These are phyloP conservation scores for Xestia ashworthii DNA, from an alignment of 2,888 invertebrate species.

Conservation along the genomic window DNA sequence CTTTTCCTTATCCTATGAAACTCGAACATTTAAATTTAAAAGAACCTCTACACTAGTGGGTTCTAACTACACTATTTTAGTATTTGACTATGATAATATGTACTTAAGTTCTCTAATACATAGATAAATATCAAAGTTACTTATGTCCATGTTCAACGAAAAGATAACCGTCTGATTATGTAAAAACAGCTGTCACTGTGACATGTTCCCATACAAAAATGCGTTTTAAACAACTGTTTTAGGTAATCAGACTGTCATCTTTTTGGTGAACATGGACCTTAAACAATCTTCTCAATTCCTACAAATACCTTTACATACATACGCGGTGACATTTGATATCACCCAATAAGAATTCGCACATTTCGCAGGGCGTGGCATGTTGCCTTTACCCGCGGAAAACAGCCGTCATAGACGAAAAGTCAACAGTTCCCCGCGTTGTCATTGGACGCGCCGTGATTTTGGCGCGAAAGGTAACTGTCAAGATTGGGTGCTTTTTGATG, in stretches of 20 bases:
- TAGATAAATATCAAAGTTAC: background rate
- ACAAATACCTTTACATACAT: constrained; percentile 32
- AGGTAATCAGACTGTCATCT: too few relatives aligned
- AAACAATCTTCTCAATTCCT: background rate
- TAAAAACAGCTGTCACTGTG: too few relatives aligned
- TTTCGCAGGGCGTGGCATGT: constrained; percentile 81
- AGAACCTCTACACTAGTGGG: background rate
- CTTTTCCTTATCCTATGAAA: background rate
- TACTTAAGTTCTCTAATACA: background rate
- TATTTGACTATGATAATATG: background rate
- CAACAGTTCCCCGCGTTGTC: constrained; percentile 80
- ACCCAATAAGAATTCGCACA: constrained; percentile 81
- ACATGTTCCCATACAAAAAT: too few relatives aligned
- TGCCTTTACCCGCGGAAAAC: constrained; percentile 76
- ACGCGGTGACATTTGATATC: constrained; percentile 80
- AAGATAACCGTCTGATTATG: too few relatives aligned
- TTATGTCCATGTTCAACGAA: too few relatives aligned
- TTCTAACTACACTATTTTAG: background rate
- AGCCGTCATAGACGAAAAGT: constrained; percentile 88
- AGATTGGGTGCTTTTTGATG: constrained; percentile 63
- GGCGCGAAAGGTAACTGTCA: constrained; percentile 61
- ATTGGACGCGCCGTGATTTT: constrained; percentile 69
- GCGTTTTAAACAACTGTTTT: too few relatives aligned
- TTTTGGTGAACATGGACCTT: too few relatives aligned
- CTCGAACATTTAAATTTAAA: background rate